Percentiles rank a stretch among this genome's conserved stretches.
Evolutionary conservation across 2,113 vertebrate species (phyloP).

Genomic region (Sinocyclocheilus maitianheensis): DNA sequence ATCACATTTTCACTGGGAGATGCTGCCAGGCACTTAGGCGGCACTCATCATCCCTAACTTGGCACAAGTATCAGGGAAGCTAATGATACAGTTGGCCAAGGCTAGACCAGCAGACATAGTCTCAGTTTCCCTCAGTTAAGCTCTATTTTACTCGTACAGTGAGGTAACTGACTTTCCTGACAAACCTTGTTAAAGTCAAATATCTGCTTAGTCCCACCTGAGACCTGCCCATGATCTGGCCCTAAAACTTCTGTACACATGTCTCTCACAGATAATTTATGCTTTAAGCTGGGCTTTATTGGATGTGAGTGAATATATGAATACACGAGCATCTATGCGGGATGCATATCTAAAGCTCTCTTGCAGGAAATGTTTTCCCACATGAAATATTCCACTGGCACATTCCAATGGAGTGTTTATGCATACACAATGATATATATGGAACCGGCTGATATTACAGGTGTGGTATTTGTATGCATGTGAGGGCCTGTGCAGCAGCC

Average conservation of each 20-base stretch:
- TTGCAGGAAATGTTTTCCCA: not conserved
- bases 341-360: conserved; percentile 27
- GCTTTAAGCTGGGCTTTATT: conserved; percentile 23
- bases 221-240: not conserved
- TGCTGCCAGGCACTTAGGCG: not conserved
- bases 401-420: not conserved
- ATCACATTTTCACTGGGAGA: not conserved
- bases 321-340: not conserved
- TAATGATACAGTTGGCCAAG: not conserved
- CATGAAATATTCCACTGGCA: not conserved
- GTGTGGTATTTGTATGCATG: not conserved
- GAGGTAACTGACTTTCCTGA: not conserved
- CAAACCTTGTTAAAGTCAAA: conserved; percentile 10
- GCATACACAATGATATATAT: not conserved
- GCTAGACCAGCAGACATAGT: not conserved
- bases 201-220: conserved; percentile 11
- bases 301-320: conserved; percentile 18
- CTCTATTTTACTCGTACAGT: not conserved
- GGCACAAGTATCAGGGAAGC: not conserved
- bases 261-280: conserved; percentile 1
- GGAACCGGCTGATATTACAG: conserved; percentile 13
- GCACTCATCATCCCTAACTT: not conserved
- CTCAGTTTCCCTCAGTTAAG: not conserved
- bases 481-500: not conserved
- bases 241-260: conserved; percentile 7